phyloP scores from a whole-genome alignment of 1,140 invertebrate species.

The Polypedilum pembai region DNA sequence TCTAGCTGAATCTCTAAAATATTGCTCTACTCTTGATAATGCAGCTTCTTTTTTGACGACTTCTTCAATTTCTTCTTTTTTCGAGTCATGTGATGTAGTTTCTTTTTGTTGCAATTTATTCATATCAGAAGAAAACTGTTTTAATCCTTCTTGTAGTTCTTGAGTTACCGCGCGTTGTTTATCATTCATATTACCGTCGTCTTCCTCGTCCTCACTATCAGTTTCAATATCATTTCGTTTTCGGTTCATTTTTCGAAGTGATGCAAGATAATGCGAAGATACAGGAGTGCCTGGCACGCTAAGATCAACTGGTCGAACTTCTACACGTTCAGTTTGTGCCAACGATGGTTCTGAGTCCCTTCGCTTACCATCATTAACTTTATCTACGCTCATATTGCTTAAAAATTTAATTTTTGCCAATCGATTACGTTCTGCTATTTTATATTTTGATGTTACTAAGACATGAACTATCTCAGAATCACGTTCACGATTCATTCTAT shows the following conservation, averaged over 20 bases:
- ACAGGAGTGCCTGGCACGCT: not conserved
- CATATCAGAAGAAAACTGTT: constrained; percentile 1
- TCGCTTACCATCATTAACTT: not conserved
- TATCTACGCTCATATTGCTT: not conserved
- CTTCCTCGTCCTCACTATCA: not conserved
- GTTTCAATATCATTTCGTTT: not conserved
- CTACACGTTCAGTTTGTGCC: not conserved
- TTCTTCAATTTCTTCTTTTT: not conserved
- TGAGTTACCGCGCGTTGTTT: not conserved
- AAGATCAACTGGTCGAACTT: not conserved
- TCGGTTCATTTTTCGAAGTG: not conserved
- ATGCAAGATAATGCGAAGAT: not conserved
- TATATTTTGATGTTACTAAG: constrained; percentile 24
- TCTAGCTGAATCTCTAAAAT: constrained; percentile 10
- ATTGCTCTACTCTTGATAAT: not conserved
- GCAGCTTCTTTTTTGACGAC: not conserved
- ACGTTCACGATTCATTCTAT: constrained; percentile 21
- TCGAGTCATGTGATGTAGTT: not conserved
- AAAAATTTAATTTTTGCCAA: not conserved
- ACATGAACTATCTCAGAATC: constrained; percentile 7
- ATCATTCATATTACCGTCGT: not conserved
- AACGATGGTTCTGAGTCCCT: not conserved
- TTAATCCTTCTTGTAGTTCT: not conserved
- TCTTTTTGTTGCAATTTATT: not conserved
- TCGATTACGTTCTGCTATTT: constrained; percentile 22